These are phyloP conservation scores for Protobothrops mucrosquamatus DNA, from an alignment of 2,113 vertebrate species.

Conservation along the genomic window DNA sequence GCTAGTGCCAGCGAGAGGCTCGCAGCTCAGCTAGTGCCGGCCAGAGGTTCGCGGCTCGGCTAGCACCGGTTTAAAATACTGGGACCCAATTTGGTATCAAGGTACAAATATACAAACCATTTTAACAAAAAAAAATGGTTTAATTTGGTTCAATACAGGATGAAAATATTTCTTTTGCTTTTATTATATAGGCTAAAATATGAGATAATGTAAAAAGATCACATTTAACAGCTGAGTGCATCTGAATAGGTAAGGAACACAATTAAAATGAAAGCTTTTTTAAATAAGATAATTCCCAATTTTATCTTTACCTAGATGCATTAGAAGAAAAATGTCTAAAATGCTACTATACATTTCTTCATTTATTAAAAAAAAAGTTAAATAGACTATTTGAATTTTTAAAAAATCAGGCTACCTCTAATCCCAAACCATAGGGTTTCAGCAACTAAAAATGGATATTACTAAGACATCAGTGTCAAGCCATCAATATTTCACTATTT, in stretches of 20 bases:
- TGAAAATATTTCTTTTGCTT: no score
- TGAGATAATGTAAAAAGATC: neutral
- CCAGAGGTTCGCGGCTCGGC: no score
- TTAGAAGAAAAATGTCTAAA: neutral
- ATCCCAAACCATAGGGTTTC: no score
- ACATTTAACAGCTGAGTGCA: conserved; percentile 47
- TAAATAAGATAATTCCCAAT: neutral
- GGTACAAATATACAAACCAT: neutral
- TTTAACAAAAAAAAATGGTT: neutral
- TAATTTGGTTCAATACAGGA: neutral
- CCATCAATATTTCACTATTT: no score
- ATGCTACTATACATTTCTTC: neutral
- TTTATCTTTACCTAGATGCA: neutral
- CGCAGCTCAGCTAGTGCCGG: no score
- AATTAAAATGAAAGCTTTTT: conserved; percentile 15
- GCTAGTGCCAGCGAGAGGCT: no score
- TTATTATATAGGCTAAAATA: no score
- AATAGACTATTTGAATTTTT: neutral
- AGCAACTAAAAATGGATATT: no score
- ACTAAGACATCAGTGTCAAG: no score
- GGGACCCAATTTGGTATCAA: conserved; percentile 27
- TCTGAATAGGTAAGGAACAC: conserved; percentile 48
- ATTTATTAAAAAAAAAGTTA: neutral
- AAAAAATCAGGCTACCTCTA: neutral
- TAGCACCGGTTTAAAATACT: rapidly evolving